Evolutionary conservation across 37 sponge, comb jelly and placozoan genomes (phyloP), one percentile per base, ranked within the genome.

Genomic region (Chondrosia reniformis): DNA sequence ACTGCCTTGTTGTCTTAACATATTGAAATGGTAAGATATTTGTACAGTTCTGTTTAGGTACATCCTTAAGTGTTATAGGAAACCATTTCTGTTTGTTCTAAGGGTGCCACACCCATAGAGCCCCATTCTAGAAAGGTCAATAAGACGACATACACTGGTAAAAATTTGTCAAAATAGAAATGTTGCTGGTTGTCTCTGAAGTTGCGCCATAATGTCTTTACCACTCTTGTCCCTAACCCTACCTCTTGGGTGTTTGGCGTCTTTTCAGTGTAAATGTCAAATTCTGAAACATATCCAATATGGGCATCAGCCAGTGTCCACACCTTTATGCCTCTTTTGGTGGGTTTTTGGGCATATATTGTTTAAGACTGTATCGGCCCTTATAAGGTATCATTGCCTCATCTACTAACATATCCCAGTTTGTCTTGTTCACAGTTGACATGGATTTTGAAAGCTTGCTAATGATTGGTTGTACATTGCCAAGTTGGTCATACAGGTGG

Each of bases 301-400:
- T 13, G n/a, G 61, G 61, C 8, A 30, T 59, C 61, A 59, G 61
- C 61, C 22, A 59, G 17, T 6, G 28, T 59, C 61, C 61, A 39
- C 4, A 69, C 43, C 72, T 69, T 69, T 41, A 69, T 69, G 5
- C 72, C 72, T 40, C 72, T 37, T 34, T 69, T 69, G 72, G 42
- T 6, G 46, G 72, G 72, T 69, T 69, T 2, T 69, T 69, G 7
- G 72, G 72, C 72, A 69, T 69, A 5, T 69, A 69, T 25, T 69
- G 72, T n/a, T n/a, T n/a, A n/a, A n/a, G n/a, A n/a, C n/a, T n/a
- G n/a, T n/a, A n/a, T n/a, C n/a, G n/a, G n/a, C n/a, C n/a, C 32
- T 78, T 78, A 33, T 34, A 78, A 25, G 63, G 63, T 24, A 78
- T 78, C 62, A 78, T 55, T 1, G 30, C 79, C 45, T 78, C 79